phyloP scores from a whole-genome alignment of 2,113 vertebrate species.

The Cygnus atratus region DNA sequence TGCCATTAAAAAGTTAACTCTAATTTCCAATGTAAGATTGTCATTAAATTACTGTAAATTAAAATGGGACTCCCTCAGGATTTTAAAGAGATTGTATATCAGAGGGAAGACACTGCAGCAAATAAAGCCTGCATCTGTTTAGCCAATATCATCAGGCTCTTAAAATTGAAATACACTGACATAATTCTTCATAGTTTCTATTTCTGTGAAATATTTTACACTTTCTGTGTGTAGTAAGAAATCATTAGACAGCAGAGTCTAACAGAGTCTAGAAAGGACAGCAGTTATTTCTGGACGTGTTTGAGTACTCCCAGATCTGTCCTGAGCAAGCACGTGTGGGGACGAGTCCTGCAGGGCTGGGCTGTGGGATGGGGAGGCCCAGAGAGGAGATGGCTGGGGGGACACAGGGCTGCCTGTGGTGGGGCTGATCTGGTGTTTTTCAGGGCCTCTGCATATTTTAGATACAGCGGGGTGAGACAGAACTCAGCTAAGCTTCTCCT shows the following conservation, averaged over 20 bases:
- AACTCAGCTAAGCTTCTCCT: not conserved
- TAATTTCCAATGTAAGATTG: constrained; percentile 23
- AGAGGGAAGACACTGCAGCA: not conserved
- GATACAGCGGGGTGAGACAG: not conserved
- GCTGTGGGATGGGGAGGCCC: fast-evolving
- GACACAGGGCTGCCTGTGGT: not conserved
- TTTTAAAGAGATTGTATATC: not conserved
- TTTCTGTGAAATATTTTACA: not conserved
- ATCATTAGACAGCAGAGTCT: not conserved
- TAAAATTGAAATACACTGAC: not conserved
- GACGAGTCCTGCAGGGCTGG: not conserved
- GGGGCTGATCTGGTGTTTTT: not conserved
- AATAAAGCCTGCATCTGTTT: not conserved
- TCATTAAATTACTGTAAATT: constrained; percentile 64
- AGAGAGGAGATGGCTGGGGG: fast-evolving
- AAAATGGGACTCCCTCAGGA: constrained; percentile 41
- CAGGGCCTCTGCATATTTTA: fast-evolving
- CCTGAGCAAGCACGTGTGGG: fast-evolving
- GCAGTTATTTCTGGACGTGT: no score
- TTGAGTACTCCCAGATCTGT: not conserved
- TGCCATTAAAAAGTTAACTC: constrained; percentile 14
- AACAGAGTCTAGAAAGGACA: no score
- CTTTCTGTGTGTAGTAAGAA: not conserved
- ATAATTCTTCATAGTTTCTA: fast-evolving
- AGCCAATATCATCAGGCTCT: not conserved